Conservation (phyloP, 1,140 invertebrate genomes). For the Hyposmocoma kahamanoa region DNA sequence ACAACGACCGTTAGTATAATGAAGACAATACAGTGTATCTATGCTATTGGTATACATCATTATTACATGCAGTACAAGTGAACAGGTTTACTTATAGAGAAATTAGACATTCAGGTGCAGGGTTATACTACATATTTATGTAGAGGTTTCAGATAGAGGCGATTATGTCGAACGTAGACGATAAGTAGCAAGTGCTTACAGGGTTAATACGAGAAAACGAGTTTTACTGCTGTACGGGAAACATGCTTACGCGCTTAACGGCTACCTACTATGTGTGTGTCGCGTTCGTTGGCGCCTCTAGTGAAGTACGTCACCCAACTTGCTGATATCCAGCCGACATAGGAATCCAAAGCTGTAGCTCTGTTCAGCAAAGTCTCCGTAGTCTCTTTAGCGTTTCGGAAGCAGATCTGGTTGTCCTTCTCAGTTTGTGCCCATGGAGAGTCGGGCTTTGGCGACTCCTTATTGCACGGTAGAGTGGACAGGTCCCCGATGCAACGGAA, state of each 20-base stretch:
- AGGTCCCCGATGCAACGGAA: slow-evolving; percentile 67
- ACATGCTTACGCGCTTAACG: slow-evolving; percentile 3
- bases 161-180: no score
- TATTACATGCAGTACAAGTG: no score
- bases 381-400: slow-evolving; percentile 40
- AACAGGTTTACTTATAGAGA: no score
- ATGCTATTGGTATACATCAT: background rate
- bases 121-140: no score
- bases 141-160: no score
- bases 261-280: slow-evolving; percentile 59
- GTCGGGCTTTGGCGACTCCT: slow-evolving; percentile 17
- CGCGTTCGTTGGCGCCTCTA: slow-evolving; percentile 37
- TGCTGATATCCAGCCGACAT: slow-evolving; percentile 56
- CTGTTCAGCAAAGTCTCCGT: slow-evolving; percentile 44
- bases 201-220: background rate
- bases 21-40: slow-evolving; percentile 3
- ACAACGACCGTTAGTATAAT: slow-evolving; percentile 23
- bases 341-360: slow-evolving; percentile 55
- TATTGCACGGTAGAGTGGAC: slow-evolving; percentile 46
- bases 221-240: background rate
- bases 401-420: slow-evolving; percentile 27
- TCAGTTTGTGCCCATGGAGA: slow-evolving; percentile 11
- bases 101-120: no score
- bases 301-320: slow-evolving; percentile 62
- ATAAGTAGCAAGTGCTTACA: no score